Evolutionary conservation across 2,888 invertebrate genomes (phyloP).

Genomic region (Hirudinaria manillensis): DNA sequence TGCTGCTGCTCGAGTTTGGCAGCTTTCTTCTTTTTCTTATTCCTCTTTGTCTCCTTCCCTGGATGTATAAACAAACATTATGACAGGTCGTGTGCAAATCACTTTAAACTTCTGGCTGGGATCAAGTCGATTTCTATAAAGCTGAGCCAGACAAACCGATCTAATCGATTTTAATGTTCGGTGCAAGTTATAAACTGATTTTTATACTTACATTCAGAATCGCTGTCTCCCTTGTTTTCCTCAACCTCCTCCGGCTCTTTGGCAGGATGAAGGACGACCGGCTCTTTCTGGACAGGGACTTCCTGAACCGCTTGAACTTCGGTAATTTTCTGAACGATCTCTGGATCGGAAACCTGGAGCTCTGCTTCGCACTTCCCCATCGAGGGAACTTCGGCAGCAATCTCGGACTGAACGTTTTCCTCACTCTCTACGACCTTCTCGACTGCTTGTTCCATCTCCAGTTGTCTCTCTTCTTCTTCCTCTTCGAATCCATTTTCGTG

Average conservation of each 20-base stretch:
- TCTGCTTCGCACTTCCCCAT: background rate
- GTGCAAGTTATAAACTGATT: no score
- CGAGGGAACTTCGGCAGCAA: background rate
- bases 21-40: slow-evolving; percentile 13
- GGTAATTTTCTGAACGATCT: background rate
- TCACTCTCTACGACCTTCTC: background rate
- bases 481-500: background rate
- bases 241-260: no score
- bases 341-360: background rate
- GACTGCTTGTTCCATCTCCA: background rate
- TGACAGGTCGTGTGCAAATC: background rate
- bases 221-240: no score
- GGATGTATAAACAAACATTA: background rate
- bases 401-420: background rate
- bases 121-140: no score
- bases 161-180: no score
- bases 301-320: no score
- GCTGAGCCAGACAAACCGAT: no score
- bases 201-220: no score
- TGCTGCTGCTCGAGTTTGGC: slow-evolving; percentile 1
- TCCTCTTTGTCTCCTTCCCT: slow-evolving; percentile 10
- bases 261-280: no score
- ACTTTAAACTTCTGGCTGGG: background rate
- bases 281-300: no score
- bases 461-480: background rate